These are phyloP conservation scores for Rhinophrynus dorsalis DNA, from an alignment of 2,797 vertebrate species.

Conservation along the genomic window DNA sequence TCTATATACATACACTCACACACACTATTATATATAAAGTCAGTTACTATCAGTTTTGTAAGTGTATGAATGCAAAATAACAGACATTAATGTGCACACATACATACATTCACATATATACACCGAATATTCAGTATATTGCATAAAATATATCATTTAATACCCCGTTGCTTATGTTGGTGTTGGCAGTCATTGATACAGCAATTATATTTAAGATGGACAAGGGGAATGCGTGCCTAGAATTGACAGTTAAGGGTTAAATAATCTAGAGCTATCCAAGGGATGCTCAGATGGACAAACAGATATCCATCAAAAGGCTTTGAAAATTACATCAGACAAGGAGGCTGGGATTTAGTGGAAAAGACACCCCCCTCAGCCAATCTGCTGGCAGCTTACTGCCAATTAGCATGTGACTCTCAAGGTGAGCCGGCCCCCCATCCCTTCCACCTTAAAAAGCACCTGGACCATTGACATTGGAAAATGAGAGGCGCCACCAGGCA, in stretches of 20 bases:
- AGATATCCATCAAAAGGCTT: slow-evolving; percentile 42
- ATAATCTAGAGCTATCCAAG: neutral
- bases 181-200: neutral
- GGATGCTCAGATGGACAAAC: slow-evolving; percentile 7
- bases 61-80: too few relatives aligned
- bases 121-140: too few relatives aligned
- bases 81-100: too few relatives aligned
- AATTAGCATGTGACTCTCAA: slow-evolving; percentile 53
- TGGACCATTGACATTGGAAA: slow-evolving; percentile 57
- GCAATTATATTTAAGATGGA: neutral
- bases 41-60: too few relatives aligned
- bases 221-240: too few relatives aligned
- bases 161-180: neutral
- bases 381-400: slow-evolving; percentile 55
- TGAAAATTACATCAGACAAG: slow-evolving; percentile 35
- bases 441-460: slow-evolving; percentile 58
- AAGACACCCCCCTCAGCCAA: slow-evolving; percentile 69
- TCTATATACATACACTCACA: too few relatives aligned
- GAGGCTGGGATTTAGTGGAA: slow-evolving; percentile 59
- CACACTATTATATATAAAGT: too few relatives aligned
- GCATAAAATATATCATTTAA: too few relatives aligned
- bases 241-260: too few relatives aligned
- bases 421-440: slow-evolving; percentile 50
- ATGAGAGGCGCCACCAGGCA: slow-evolving; percentile 30
- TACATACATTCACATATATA: too few relatives aligned